Base-by-base conservation (phyloP, 2,797 vertebrate genomes). In the Pseudochirops corinnae region DNA sequence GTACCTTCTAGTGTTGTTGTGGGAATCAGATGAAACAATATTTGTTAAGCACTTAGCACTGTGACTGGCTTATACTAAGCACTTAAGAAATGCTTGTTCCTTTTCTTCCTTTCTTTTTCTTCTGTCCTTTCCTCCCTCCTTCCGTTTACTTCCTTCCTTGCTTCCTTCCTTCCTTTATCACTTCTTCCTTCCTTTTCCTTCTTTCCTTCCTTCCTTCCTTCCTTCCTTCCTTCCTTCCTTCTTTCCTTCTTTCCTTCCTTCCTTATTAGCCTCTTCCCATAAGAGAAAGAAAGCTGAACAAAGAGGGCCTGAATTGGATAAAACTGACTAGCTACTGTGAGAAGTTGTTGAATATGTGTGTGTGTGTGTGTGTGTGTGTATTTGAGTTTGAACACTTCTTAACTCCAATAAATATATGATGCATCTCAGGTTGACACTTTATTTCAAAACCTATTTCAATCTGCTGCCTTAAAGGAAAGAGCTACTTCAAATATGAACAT, bases 371-470 rank as follows among this genome's bases (percentile, higher is more conserved):
- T 14, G 33, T 82, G n/a, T 82, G 21, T 82, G 10, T 46, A 39
- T 82, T 46, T 46, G 46, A 82, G 21, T 46, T 46, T 26, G 10
- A 82, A 21, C 21, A 82, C 46, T 82, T 46, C 39, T 82, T 46
- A 18, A 82, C 74, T 82, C 74, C 39, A 46, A 11, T 46, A 26
- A 26, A 46, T 26, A 82, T 9, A 46, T 82, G 74, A 46, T 46
- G 9, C 39, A 95, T 96, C 94, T 93, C 58, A 92, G 12, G 3
- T 26, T 92, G 58, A 67, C 87, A 9, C 67, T 94, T 50, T 58
- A 93, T 60, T 91, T 94, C 26, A 94, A 91, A 95, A 93, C 1
- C 33, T 87, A 14, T 67, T 55, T 82, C 91, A 31, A 74, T 94
- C 90, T 94, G 90, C 93, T 53, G 3, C 58, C 91, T 55, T 92